These are phyloP conservation scores for Eupithecia vulgata DNA, from an alignment of 2,888 invertebrate species.

Conservation along the genomic window DNA sequence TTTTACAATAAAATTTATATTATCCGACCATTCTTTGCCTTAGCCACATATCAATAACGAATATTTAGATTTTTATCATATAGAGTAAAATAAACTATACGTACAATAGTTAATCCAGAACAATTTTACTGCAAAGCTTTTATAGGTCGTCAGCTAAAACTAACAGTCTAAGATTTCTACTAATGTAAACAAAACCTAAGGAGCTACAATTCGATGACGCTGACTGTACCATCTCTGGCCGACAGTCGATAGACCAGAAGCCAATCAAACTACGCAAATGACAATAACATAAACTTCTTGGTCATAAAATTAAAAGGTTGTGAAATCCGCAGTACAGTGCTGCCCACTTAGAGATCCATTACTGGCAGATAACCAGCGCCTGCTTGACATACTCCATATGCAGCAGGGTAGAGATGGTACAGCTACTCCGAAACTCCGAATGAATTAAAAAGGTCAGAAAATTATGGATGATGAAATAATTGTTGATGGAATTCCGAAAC, in stretches of 20 bases:
- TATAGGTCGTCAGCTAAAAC: too few relatives aligned
- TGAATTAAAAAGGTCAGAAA: background rate
- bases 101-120: too few relatives aligned
- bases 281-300: constrained; percentile 40
- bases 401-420: constrained; percentile 16
- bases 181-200: background rate
- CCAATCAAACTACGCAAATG: constrained; percentile 31
- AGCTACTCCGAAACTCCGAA: background rate
- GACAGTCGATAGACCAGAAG: constrained; percentile 18
- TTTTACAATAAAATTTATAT: too few relatives aligned
- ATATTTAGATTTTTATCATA: too few relatives aligned
- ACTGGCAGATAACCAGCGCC: constrained; percentile 35
- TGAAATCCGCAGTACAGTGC: constrained; percentile 37
- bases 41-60: too few relatives aligned
- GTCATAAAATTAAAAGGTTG: constrained; percentile 43
- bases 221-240: constrained; percentile 1
- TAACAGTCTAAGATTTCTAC: too few relatives aligned
- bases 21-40: too few relatives aligned
- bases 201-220: background rate
- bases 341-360: constrained; percentile 41
- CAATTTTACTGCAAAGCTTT: too few relatives aligned
- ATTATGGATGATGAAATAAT: background rate
- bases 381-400: constrained; percentile 34
- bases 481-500: too few relatives aligned
- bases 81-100: too few relatives aligned